A percentile compares a stretch with the other conserved stretches of the same genome.
These are phyloP conservation scores for Acromyrmex heyeri DNA, from an alignment of 1,140 invertebrate genomes.

Conservation along the genomic window DNA sequence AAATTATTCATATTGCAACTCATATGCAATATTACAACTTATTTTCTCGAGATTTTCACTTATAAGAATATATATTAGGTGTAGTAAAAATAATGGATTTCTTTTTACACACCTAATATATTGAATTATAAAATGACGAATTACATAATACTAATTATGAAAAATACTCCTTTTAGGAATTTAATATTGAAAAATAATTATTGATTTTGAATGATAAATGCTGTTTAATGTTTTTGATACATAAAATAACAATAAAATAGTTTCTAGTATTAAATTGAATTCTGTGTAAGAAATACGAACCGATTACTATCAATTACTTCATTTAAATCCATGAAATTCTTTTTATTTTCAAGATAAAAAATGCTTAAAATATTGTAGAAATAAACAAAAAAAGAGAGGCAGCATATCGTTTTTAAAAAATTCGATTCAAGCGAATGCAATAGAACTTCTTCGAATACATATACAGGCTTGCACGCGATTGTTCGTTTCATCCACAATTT, in stretches of 20 bases:
- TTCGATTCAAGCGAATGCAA: not conserved
- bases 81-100: too few species aligned
- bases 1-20: slow-evolving; percentile 2
- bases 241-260: too few species aligned
- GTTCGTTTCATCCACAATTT: slow-evolving; percentile 54
- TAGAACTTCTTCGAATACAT: slow-evolving; percentile 15
- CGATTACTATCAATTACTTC: not conserved
- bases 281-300: not conserved
- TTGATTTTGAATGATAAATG: too few species aligned
- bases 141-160: not conserved
- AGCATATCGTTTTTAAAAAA: slow-evolving; percentile 17
- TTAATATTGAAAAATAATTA: too few species aligned
- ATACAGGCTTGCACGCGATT: slow-evolving; percentile 32
- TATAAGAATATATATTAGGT: not conserved
- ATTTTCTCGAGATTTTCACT: not conserved
- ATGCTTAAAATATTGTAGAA: not conserved
- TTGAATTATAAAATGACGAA: not conserved
- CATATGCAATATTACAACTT: not conserved
- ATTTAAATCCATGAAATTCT: not conserved
- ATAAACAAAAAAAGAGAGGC: not conserved
- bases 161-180: too few species aligned
- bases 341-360: not conserved
- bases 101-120: not conserved
- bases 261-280: too few species aligned
- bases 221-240: too few species aligned